phyloP scores from a whole-genome alignment of 2,888 invertebrate genomes.

The Chesias legatella region DNA sequence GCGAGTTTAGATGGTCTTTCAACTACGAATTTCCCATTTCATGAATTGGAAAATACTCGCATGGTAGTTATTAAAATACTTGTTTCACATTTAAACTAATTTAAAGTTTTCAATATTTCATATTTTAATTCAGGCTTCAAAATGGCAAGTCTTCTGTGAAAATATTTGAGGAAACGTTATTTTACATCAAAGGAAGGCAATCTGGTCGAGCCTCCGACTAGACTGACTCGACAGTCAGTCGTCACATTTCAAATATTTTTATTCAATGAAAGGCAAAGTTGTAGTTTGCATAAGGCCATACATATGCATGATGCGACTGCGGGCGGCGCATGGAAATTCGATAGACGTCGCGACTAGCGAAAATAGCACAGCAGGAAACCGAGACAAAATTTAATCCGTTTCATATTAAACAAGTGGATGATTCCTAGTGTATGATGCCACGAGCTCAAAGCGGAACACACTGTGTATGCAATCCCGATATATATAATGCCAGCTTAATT shows the following conservation, averaged over 20 bases:
- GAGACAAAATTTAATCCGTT: conserved; percentile 48
- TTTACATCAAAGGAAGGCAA: too few species aligned
- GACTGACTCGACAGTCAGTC: conserved; percentile 21
- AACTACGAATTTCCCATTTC: too few species aligned
- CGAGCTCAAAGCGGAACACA: neutral
- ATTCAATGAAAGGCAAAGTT: conserved; percentile 59
- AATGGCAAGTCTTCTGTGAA: too few species aligned
- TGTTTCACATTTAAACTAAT: too few species aligned
- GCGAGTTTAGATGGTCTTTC: too few species aligned
- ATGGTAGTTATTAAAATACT: too few species aligned
- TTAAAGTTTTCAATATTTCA: too few species aligned
- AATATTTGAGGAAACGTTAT: too few species aligned
- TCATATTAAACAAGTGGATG: conserved; percentile 47
- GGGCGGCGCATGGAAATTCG: conserved; percentile 63
- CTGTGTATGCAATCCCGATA: neutral
- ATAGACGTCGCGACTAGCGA: conserved; percentile 54
- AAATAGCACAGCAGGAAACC: conserved; percentile 60
- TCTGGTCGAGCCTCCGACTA: too few species aligned
- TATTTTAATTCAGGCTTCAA: too few species aligned
- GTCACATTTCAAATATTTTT: conserved; percentile 53
- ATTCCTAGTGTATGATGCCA: conserved; percentile 18
- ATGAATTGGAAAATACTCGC: too few species aligned
- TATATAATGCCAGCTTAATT: too few species aligned
- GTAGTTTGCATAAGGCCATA: conserved; percentile 68
- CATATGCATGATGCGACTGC: conserved; percentile 67